phyloP scores from a whole-genome alignment of 2,797 vertebrate species.

The Pipistrellus pygmaeus region DNA sequence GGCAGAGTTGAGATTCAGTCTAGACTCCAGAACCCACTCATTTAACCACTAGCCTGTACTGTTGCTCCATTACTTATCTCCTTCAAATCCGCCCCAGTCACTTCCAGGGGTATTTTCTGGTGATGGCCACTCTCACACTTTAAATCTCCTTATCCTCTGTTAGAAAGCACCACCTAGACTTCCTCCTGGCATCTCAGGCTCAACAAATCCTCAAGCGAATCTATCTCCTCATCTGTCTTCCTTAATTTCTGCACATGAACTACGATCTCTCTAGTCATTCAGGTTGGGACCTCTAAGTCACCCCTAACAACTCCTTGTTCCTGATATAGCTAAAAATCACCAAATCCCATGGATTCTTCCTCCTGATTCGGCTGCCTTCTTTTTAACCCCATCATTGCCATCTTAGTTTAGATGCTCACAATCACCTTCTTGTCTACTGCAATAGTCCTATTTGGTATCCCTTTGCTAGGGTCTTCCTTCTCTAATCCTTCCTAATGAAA shows the following conservation, averaged over 20 bases:
- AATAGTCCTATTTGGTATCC: slow-evolving; percentile 25
- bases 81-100: slow-evolving; percentile 32
- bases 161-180: slow-evolving; percentile 16
- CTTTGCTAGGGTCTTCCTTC: background rate
- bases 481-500: slow-evolving; percentile 32
- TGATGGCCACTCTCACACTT: background rate
- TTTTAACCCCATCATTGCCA: background rate
- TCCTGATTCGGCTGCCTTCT: background rate
- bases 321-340: slow-evolving; percentile 1
- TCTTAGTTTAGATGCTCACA: background rate
- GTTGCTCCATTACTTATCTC: background rate
- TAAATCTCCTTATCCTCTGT: slow-evolving; percentile 44
- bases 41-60: background rate
- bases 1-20: background rate
- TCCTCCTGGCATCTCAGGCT: background rate
- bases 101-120: slow-evolving; percentile 3
- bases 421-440: background rate
- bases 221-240: background rate
- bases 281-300: background rate
- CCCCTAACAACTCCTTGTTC: background rate
- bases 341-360: background rate
- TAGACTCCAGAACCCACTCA: background rate
- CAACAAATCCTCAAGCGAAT: background rate
- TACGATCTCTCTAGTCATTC: background rate
- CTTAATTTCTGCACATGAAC: slow-evolving; percentile 5